Evolutionary conservation across 1,140 invertebrate species (phyloP).

Genomic region (Heliconius hermathena): DNA sequence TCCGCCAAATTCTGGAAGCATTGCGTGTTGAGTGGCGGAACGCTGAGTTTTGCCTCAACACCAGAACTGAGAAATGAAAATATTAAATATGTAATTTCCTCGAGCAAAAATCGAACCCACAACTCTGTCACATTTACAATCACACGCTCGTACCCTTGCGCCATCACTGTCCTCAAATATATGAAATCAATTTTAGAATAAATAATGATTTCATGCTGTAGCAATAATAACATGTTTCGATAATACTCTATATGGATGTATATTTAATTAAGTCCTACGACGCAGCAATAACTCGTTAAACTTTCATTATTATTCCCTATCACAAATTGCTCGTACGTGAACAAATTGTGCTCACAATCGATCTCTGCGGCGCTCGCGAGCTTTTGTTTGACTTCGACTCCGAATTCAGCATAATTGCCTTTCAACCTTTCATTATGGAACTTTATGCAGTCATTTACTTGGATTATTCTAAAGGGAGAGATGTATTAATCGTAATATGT

Average conservation of each 20-base stretch:
- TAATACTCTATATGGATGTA: constrained; percentile 53
- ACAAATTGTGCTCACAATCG: constrained; percentile 77
- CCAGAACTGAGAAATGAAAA: too few species aligned
- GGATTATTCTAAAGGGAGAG: constrained; percentile 78
- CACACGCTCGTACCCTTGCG: too few species aligned
- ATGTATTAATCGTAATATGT: constrained; percentile 80
- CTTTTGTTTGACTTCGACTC: constrained; percentile 80
- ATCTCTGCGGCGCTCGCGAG: constrained; percentile 68
- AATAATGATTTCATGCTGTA: background rate
- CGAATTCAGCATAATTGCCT: constrained; percentile 81
- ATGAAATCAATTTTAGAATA: background rate
- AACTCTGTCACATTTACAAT: too few species aligned
- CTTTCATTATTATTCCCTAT: constrained; percentile 78
- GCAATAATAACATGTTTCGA: constrained; percentile 15
- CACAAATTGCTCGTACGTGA: constrained; percentile 78
- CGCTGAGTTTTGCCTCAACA: too few species aligned
- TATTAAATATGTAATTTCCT: too few species aligned
- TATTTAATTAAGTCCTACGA: constrained; percentile 69
- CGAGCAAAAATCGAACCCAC: too few species aligned
- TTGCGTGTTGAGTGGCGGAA: too few species aligned
- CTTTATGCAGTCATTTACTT: constrained; percentile 81
- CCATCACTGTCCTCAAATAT: too few species aligned
- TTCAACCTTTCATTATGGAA: constrained; percentile 81
- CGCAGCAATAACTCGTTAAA: constrained; percentile 72
- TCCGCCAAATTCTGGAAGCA: too few species aligned